A percentile compares a stretch with the other conserved stretches of the same genome.
These are phyloP conservation scores for Mastomys coucha DNA, from an alignment of 2,113 vertebrate genomes.

Conservation along the genomic window DNA sequence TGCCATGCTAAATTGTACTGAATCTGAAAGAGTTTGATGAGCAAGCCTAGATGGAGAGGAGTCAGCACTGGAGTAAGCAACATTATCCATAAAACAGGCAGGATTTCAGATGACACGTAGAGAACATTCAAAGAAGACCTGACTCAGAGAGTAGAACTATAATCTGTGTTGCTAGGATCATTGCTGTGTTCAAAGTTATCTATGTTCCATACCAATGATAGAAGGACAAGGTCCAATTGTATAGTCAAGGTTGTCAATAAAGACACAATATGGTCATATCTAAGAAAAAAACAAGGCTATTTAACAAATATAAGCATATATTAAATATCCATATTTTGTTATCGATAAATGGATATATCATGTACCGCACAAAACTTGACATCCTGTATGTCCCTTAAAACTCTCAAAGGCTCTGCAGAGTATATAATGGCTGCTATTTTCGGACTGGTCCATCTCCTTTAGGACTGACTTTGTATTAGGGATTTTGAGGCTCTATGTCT, in stretches of 20 bases:
- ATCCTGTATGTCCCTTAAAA: background rate
- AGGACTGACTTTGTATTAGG: background rate
- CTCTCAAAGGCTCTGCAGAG: background rate
- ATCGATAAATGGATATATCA: background rate
- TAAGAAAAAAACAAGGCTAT: background rate
- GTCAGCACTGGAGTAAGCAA: background rate
- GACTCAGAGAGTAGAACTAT: background rate
- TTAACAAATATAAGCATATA: background rate
- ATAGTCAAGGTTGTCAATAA: background rate
- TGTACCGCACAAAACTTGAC: no score
- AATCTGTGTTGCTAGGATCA: no score
- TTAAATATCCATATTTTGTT: background rate
- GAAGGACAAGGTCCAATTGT: no score
- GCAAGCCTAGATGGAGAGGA: background rate
- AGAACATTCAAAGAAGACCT: background rate
- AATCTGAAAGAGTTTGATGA: background rate
- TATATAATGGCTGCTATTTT: accelerated
- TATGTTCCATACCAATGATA: background rate
- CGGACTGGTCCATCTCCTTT: accelerated
- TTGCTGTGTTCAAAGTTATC: background rate
- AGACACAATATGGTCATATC: background rate
- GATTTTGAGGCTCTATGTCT: background rate
- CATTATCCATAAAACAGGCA: background rate
- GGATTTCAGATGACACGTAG: background rate
- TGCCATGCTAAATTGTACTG: background rate